These are phyloP conservation scores for Connochaetes taurinus DNA, from an alignment of 2,113 vertebrate genomes.

Conservation along the genomic window DNA sequence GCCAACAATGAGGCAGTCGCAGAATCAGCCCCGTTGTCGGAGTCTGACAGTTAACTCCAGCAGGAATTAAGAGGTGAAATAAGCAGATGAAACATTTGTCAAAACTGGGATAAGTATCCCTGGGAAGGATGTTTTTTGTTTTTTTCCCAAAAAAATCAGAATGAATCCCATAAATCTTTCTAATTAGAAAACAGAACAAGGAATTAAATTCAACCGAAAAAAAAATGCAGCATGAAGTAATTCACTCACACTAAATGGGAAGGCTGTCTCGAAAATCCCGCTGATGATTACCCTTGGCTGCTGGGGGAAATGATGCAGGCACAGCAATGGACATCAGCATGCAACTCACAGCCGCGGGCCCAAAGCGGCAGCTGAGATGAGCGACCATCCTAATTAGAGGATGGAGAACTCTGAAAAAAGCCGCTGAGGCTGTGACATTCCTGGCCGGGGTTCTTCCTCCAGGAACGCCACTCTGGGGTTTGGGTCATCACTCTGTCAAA, in stretches of 20 bases:
- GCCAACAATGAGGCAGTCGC: constrained; percentile 18
- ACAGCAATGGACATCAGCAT: constrained; percentile 64
- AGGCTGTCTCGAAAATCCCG: constrained; percentile 55
- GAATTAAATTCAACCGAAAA: constrained; percentile 47
- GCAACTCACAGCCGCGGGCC: constrained; percentile 64
- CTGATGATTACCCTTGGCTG: constrained; percentile 58
- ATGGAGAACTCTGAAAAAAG: constrained; percentile 52
- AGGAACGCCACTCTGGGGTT: constrained; percentile 43
- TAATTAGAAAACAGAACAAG: constrained; percentile 55
- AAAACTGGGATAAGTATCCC: constrained; percentile 40
- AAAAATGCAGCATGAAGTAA: constrained; percentile 18
- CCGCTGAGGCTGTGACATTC: constrained; percentile 42
- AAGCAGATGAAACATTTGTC: constrained; percentile 52
- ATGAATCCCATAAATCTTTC: constrained; percentile 48
- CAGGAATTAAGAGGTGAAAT: constrained; percentile 50
- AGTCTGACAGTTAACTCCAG: constrained; percentile 41
- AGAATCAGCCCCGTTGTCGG: constrained; percentile 23
- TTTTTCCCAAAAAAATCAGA: constrained; percentile 41
- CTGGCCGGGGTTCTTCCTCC: constrained; percentile 46
- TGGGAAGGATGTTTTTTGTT: constrained; percentile 46
- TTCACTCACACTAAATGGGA: constrained; percentile 31
- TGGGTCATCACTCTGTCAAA: not conserved
- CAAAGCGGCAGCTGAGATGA: constrained; percentile 68
- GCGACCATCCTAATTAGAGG: constrained; percentile 65
- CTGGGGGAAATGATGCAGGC: constrained; percentile 55